Evolutionary conservation across 2,888 invertebrate species (phyloP).

Genomic region (Eristalis arbustorum): DNA sequence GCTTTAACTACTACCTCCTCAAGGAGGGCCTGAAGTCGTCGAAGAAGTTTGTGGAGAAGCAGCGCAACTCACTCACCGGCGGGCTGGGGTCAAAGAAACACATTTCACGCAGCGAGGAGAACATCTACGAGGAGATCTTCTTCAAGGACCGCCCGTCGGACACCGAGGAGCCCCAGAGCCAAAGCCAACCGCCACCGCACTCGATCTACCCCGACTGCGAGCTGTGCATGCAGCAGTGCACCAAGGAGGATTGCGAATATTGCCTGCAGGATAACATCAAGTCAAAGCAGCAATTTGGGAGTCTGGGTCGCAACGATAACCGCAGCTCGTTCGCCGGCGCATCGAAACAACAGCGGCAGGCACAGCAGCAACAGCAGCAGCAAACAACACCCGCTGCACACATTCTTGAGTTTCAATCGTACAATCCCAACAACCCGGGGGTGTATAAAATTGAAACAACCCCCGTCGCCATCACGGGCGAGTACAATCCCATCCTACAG

Average conservation of each 20-base stretch:
- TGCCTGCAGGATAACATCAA: conserved; percentile 73
- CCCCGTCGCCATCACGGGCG: conserved; percentile 80
- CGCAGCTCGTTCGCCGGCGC: conserved; percentile 44
- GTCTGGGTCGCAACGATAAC: conserved; percentile 64
- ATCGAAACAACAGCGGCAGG: conserved; percentile 55
- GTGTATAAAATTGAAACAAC: conserved; percentile 80
- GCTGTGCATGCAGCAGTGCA: conserved; percentile 79
- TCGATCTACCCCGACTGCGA: conserved; percentile 77
- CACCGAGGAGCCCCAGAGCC: conserved; percentile 68
- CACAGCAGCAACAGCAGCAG: conserved; percentile 55
- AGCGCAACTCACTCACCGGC: conserved; percentile 71
- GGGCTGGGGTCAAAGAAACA: conserved; percentile 72
- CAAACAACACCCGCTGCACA: conserved; percentile 74
- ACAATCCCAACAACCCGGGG: conserved; percentile 80
- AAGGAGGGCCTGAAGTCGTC: conserved; percentile 80
- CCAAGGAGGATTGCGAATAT: conserved; percentile 78
- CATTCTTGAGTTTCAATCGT: conserved; percentile 80
- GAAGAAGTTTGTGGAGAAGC: conserved; percentile 78
- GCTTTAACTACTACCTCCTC: conserved; percentile 80
- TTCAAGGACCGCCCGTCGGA: conserved; percentile 77
- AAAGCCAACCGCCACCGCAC: conserved; percentile 43
- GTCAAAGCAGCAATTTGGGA: conserved; percentile 68
- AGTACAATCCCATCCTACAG: conserved; percentile 79
- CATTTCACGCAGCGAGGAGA: conserved; percentile 79
- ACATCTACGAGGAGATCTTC: conserved; percentile 80